Conservation (phyloP, 2,888 invertebrate species). For the Chesias legatella region DNA sequence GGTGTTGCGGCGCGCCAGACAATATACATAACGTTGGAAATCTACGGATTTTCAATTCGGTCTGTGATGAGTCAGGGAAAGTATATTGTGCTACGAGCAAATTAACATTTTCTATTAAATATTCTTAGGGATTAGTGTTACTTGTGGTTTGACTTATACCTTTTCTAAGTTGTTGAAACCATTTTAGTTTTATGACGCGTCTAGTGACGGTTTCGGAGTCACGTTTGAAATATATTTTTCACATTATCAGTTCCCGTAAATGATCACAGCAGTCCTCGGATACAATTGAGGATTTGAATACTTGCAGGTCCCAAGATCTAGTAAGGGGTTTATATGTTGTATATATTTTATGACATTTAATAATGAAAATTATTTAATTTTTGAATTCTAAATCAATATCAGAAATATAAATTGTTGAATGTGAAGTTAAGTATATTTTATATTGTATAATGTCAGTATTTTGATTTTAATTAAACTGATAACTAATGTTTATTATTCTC, state of each 20-base stretch:
- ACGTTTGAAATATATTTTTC: slow-evolving; percentile 58
- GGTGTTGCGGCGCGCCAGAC: slow-evolving; percentile 51
- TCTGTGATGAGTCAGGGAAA: slow-evolving; percentile 74
- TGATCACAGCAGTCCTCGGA: slow-evolving; percentile 39
- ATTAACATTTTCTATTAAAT: slow-evolving; percentile 75
- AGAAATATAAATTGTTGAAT: slow-evolving; percentile 65
- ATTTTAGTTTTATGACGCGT: slow-evolving; percentile 73
- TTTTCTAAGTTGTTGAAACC: slow-evolving; percentile 75
- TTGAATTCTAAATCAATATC: slow-evolving; percentile 60
- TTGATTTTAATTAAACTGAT: slow-evolving; percentile 25
- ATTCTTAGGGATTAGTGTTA: slow-evolving; percentile 72
- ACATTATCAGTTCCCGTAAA: slow-evolving; percentile 46
- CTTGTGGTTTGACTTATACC: slow-evolving; percentile 74
- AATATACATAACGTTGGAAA: slow-evolving; percentile 52
- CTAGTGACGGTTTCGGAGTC: slow-evolving; percentile 66
- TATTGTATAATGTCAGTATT: slow-evolving; percentile 42
- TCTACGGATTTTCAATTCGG: slow-evolving; percentile 67
- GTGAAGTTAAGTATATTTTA: slow-evolving; percentile 60
- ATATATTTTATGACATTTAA: slow-evolving; percentile 49
- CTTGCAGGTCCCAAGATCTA: slow-evolving; percentile 51
- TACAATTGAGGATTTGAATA: slow-evolving; percentile 24
- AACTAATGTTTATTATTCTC: slow-evolving; percentile 20
- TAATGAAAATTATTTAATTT: slow-evolving; percentile 50
- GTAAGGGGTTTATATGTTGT: slow-evolving; percentile 44
- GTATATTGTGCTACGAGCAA: slow-evolving; percentile 77